These are phyloP conservation scores for Athene noctua DNA, from an alignment of 2,113 vertebrate genomes.

Conservation along the genomic window DNA sequence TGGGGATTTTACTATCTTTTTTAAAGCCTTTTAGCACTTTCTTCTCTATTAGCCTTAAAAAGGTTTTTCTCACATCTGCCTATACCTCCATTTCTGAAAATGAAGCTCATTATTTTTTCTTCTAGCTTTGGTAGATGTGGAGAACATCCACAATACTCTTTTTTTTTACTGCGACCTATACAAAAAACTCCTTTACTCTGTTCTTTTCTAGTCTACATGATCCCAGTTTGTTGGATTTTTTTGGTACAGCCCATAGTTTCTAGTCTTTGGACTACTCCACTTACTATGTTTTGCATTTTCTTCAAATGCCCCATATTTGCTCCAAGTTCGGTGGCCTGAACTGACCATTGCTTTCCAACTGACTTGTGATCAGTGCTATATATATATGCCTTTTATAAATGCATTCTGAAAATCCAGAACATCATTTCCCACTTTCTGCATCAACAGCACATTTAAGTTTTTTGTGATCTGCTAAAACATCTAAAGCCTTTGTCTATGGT, in stretches of 20 bases:
- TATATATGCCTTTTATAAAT: neutral
- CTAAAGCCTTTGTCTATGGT: neutral
- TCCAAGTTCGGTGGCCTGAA: neutral
- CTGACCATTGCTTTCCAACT: neutral
- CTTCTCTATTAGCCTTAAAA: neutral
- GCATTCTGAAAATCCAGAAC: neutral
- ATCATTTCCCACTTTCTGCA: neutral
- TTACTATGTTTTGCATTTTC: neutral
- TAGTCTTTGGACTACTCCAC: neutral
- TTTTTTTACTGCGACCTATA: neutral
- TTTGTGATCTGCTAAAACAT: neutral
- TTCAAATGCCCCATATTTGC: neutral
- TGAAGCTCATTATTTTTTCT: neutral
- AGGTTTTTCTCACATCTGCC: neutral
- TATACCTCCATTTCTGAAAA: neutral
- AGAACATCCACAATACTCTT: neutral
- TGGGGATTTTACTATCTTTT: neutral
- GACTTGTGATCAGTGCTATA: neutral
- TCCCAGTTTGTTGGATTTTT: neutral
- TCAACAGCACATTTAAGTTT: neutral
- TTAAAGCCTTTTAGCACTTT: neutral
- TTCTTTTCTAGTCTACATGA: neutral
- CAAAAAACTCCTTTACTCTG: neutral
- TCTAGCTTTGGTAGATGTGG: neutral
- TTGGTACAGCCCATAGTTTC: neutral